A percentile compares a stretch with the other conserved stretches of the same genome.
phyloP scores from a whole-genome alignment of 2,888 invertebrate genomes.

The Eupithecia insigniata region DNA sequence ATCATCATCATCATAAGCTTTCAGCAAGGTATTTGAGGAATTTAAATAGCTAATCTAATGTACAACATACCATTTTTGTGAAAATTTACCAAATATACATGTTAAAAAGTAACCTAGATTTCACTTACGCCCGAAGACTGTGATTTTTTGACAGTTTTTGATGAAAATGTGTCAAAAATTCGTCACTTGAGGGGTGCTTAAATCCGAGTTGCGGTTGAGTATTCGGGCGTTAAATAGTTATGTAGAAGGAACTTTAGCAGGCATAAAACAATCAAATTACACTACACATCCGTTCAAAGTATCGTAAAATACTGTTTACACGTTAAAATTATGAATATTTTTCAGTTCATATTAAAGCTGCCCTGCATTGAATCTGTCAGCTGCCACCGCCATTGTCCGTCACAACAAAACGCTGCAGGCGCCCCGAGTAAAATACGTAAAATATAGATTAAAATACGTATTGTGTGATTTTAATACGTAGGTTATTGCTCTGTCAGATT shows the following conservation, averaged over 20 bases:
- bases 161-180: too few relatives aligned
- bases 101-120: not conserved
- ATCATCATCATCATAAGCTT: not conserved
- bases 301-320: constrained; percentile 2
- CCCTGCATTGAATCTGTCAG: constrained; percentile 29
- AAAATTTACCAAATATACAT: not conserved
- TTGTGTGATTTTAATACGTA: constrained; percentile 18
- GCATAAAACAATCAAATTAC: not conserved
- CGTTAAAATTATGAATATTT: not conserved
- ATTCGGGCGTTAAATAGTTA: too few relatives aligned
- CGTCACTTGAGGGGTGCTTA: too few relatives aligned
- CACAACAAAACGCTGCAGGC: constrained; percentile 25
- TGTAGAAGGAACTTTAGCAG: not conserved
- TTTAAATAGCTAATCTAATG: too few relatives aligned
- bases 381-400: constrained; percentile 33
- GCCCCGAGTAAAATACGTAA: not conserved
- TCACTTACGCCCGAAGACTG: too few relatives aligned
- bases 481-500: not conserved
- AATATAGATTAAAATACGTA: constrained; percentile 1
- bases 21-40: too few relatives aligned
- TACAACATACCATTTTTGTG: not conserved
- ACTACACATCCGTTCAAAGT: not conserved
- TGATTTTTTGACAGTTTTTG: too few relatives aligned
- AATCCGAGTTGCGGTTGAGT: too few relatives aligned
- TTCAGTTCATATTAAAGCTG: constrained; percentile 26